phyloP scores from a whole-genome alignment of 2,797 vertebrate genomes.

The Phylloscopus collybita region DNA sequence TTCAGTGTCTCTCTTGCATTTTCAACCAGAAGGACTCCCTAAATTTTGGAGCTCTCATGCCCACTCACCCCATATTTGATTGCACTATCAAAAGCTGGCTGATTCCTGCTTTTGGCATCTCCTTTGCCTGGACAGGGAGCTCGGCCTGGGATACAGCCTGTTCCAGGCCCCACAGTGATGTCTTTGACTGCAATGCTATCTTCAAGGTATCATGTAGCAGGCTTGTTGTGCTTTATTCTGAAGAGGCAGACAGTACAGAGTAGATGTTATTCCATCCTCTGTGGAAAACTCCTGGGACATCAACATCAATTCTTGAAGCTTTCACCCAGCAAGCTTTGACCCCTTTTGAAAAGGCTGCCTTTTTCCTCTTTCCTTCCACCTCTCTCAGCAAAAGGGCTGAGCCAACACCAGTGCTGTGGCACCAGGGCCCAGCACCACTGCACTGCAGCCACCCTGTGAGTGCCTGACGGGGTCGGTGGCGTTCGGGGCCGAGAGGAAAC shows the following conservation, averaged over 20 bases:
- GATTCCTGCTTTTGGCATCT: not conserved
- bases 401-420: not conserved
- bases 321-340: not conserved
- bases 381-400: not conserved
- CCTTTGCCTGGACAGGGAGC: not conserved
- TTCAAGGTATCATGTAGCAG: not conserved
- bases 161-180: not conserved
- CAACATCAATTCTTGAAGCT: not conserved
- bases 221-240: not conserved
- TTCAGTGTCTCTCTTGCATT: not conserved
- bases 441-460: not conserved
- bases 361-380: not conserved
- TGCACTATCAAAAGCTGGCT: not conserved
- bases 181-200: not conserved
- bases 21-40: not conserved
- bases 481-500: constrained; percentile 27
- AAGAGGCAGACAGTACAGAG: not conserved
- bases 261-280: not conserved
- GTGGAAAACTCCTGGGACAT: not conserved
- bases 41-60: not conserved
- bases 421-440: not conserved
- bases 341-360: not conserved
- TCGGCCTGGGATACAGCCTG: not conserved
- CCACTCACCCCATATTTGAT: not conserved
- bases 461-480: not conserved